Evolutionary conservation across 2,888 invertebrate species (phyloP).

Genomic region (Trypoxylon attenuatum): DNA sequence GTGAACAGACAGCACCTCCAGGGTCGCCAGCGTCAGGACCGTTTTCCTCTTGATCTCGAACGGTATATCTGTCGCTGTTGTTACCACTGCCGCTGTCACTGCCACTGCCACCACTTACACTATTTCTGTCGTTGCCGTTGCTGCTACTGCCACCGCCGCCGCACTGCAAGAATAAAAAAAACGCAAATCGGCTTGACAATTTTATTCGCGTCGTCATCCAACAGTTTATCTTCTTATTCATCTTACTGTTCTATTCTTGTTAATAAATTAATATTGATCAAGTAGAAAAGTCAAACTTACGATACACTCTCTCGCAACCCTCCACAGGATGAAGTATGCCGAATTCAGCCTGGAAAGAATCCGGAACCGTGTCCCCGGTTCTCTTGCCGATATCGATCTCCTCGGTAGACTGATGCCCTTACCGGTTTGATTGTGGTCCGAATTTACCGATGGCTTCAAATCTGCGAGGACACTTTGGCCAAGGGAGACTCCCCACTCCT

Average conservation of each 20-base stretch:
- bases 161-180: conserved; percentile 65
- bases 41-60: not conserved
- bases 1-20: not conserved
- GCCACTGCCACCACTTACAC: not conserved
- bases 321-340: conserved; percentile 75
- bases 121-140: conserved; percentile 50
- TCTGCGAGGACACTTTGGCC: no score
- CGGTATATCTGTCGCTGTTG: not conserved
- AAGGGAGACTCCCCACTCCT: no score
- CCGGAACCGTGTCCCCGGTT: conserved; percentile 19
- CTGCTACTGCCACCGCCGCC: conserved; percentile 72
- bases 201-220: not conserved
- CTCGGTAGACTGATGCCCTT: not conserved
- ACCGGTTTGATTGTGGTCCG: no score
- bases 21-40: not conserved
- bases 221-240: no score
- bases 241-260: no score
- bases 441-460: no score
- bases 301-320: conserved; percentile 75
- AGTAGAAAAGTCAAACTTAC: conserved; percentile 65
- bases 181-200: conserved; percentile 4
- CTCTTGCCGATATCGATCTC: not conserved
- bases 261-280: no score
- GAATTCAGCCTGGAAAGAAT: conserved; percentile 62
- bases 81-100: not conserved